Conservation (phyloP, 2,888 invertebrate species). For the Melanotus villosus region DNA sequence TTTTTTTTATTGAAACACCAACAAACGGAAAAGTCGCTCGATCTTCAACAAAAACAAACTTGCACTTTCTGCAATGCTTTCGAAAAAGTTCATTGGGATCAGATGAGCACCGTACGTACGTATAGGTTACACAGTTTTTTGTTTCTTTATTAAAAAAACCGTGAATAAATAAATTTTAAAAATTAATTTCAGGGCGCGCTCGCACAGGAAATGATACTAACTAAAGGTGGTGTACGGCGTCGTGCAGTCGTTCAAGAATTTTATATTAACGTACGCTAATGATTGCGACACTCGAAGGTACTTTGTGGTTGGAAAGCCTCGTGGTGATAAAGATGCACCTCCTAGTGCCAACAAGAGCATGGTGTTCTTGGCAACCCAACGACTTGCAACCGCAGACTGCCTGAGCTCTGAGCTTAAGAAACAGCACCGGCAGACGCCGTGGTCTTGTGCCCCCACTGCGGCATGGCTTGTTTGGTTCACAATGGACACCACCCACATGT, state of each 20-base stretch:
- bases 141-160: too few species aligned
- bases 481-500: slow-evolving; percentile 46
- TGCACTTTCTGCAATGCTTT: too few species aligned
- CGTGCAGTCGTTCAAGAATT: not conserved
- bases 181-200: too few species aligned
- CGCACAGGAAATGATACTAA: not conserved
- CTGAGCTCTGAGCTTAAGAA: slow-evolving; percentile 48
- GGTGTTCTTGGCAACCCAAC: slow-evolving; percentile 43
- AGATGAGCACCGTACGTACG: not conserved
- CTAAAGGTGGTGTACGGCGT: not conserved
- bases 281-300: slow-evolving; percentile 1
- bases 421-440: slow-evolving; percentile 41
- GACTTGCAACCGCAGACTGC: slow-evolving; percentile 47
- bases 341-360: slow-evolving; percentile 34
- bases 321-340: slow-evolving; percentile 21
- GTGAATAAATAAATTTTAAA: too few species aligned
- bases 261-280: not conserved
- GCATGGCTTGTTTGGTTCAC: slow-evolving; percentile 42
- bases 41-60: too few species aligned
- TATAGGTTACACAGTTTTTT: too few species aligned
- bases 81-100: not conserved
- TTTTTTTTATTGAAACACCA: too few species aligned
- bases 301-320: slow-evolving; percentile 3
- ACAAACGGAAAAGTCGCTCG: too few species aligned
- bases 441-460: slow-evolving; percentile 47